phyloP scores from a whole-genome alignment of 92 coral and sea anemone genomes.

The Paragorgia papillata region DNA sequence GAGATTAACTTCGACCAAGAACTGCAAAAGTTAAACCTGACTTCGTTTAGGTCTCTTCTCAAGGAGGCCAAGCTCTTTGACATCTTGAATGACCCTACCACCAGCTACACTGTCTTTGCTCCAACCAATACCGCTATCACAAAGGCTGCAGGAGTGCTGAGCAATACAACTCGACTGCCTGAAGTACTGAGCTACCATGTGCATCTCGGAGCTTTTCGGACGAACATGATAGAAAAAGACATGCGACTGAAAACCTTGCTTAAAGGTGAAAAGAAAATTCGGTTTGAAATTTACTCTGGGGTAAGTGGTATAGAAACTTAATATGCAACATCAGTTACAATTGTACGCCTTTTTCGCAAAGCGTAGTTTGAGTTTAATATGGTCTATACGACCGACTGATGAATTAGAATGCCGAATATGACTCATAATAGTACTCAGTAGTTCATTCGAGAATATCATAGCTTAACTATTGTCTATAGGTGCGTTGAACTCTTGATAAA shows the following conservation, averaged over 20 bases:
- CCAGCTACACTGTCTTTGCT: slow-evolving; percentile 38
- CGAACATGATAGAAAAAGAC: not conserved
- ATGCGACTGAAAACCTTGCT: slow-evolving; percentile 22
- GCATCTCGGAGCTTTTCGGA: slow-evolving; percentile 24
- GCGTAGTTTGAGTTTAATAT: too few relatives aligned
- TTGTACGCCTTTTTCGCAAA: too few relatives aligned
- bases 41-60: slow-evolving; percentile 13
- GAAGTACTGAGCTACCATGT: slow-evolving; percentile 32
- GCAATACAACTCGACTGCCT: slow-evolving; percentile 15
- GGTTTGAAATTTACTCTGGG: slow-evolving; percentile 29
- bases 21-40: slow-evolving; percentile 21
- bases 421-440: too few relatives aligned
- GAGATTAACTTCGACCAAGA: slow-evolving; percentile 23
- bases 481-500: too few relatives aligned
- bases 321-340: not conserved
- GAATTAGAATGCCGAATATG: too few relatives aligned
- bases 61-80: slow-evolving; percentile 20
- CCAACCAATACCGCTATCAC: slow-evolving; percentile 23
- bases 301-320: slow-evolving; percentile 5
- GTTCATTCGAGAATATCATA: too few relatives aligned
- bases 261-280: slow-evolving; percentile 24
- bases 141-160: slow-evolving; percentile 9
- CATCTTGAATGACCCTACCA: slow-evolving; percentile 17
- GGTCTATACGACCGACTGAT: too few relatives aligned
- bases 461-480: too few relatives aligned